These are phyloP conservation scores for Colostygia pectinataria DNA, from an alignment of 2,888 invertebrate genomes.

Conservation along the genomic window DNA sequence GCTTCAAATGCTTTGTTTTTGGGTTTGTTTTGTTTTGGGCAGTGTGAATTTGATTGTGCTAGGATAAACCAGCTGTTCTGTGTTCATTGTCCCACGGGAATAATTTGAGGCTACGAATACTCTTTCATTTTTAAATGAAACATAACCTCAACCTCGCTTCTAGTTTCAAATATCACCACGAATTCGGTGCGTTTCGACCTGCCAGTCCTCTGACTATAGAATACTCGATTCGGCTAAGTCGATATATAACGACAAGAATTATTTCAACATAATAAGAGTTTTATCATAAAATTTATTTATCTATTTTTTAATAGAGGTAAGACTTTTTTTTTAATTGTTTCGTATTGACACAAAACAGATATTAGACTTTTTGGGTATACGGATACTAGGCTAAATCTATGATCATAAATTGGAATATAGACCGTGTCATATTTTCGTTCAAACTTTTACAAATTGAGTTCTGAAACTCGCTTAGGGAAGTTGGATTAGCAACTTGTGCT, in stretches of 20 bases:
- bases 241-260: too few relatives aligned
- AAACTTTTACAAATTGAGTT: conserved; percentile 35
- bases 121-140: conserved; percentile 43
- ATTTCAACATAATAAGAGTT: too few relatives aligned
- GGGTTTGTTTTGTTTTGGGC: too few relatives aligned
- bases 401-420: background rate
- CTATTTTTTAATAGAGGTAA: too few relatives aligned
- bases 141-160: conserved; percentile 40
- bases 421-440: conserved; percentile 29
- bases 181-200: conserved; percentile 24
- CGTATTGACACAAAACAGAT: too few relatives aligned
- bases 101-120: too few relatives aligned
- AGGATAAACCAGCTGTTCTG: too few relatives aligned
- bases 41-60: too few relatives aligned
- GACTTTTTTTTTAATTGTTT: too few relatives aligned
- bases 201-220: background rate
- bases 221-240: background rate
- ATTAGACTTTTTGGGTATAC: background rate
- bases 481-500: conserved; percentile 9
- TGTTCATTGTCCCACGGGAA: too few relatives aligned
- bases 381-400: background rate
- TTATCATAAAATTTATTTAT: too few relatives aligned
- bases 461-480: conserved; percentile 9
- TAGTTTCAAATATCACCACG: conserved; percentile 33
- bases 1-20: too few relatives aligned